A percentile compares a stretch with the other conserved stretches of the same genome.
Evolutionary conservation across 1,140 invertebrate genomes (phyloP).

Genomic region (Daktulosphaira vitifoliae): DNA sequence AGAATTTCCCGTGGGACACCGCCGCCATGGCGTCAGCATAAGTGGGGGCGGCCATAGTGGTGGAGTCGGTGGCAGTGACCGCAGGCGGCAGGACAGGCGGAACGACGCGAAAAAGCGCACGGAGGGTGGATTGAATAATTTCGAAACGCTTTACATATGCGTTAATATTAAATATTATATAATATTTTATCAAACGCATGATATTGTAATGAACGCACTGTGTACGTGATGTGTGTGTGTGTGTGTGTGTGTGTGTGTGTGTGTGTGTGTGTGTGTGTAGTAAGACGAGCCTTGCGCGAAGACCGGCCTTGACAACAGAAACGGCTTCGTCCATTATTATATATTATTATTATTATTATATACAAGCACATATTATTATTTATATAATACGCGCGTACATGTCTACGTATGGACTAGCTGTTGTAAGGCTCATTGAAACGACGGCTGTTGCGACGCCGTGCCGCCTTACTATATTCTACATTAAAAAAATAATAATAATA

Average conservation of each 20-base stretch:
- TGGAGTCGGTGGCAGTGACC: no score
- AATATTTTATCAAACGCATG: no score
- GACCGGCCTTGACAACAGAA: constrained; percentile 29
- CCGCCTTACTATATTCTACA: constrained; percentile 22
- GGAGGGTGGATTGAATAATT: constrained; percentile 5
- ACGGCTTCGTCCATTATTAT: constrained; percentile 28
- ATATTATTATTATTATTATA: constrained; percentile 23
- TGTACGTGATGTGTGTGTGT: no score
- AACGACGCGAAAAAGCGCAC: no score
- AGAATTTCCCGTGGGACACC: constrained; percentile 30
- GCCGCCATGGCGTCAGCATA: neutral
- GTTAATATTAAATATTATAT: no score
- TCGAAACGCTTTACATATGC: constrained; percentile 3
- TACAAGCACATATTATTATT: constrained; percentile 20
- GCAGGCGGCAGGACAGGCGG: no score
- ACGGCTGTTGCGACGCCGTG: constrained; percentile 1
- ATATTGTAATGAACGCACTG: no score
- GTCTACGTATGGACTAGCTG: neutral
- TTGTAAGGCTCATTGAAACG: neutral
- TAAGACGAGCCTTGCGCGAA: neutral
- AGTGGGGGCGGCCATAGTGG: neutral
- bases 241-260: no score
- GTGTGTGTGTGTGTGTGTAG: no score
- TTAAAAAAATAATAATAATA: constrained; percentile 20
- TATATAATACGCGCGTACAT: constrained; percentile 24